phyloP scores from a whole-genome alignment of 2,113 vertebrate species.

The Solea solea region DNA sequence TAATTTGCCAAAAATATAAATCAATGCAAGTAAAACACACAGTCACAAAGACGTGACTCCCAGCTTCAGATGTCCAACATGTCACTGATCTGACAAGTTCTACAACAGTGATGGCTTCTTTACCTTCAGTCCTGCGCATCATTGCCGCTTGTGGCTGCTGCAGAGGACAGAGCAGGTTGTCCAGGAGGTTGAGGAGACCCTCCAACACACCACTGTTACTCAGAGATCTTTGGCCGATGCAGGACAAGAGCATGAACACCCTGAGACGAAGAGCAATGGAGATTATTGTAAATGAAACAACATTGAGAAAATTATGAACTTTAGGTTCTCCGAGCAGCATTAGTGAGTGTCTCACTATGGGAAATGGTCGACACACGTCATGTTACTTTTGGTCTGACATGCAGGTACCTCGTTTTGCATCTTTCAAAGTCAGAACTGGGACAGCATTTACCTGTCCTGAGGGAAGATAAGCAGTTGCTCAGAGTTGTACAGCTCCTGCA shows the following conservation, averaged over 20 bases:
- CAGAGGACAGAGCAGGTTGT: constrained; percentile 92
- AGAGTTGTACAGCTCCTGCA: constrained; percentile 98
- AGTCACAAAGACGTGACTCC: neutral
- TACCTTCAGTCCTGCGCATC: constrained; percentile 92
- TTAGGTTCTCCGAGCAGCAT: no score
- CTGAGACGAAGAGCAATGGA: constrained; percentile 66
- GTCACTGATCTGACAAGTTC: neutral
- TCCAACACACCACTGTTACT: constrained; percentile 98
- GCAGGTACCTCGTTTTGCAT: no score
- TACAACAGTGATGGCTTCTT: neutral
- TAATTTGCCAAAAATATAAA: neutral
- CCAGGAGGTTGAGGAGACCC: constrained; percentile 95
- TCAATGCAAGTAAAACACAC: neutral
- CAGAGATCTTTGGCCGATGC: constrained; percentile 97
- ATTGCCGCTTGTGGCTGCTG: constrained; percentile 86
- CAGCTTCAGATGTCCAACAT: no score
- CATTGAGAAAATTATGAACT: no score
- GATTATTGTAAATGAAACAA: neutral
- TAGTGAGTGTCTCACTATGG: no score
- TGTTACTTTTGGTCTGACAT: no score
- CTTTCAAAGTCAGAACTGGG: no score
- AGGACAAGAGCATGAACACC: constrained; percentile 98
- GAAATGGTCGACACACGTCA: no score
- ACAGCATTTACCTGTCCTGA: constrained; percentile 89
- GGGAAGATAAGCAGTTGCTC: constrained; percentile 98